Base-by-base conservation (phyloP, 2,113 vertebrate species). In the Xenopus borealis region DNA sequence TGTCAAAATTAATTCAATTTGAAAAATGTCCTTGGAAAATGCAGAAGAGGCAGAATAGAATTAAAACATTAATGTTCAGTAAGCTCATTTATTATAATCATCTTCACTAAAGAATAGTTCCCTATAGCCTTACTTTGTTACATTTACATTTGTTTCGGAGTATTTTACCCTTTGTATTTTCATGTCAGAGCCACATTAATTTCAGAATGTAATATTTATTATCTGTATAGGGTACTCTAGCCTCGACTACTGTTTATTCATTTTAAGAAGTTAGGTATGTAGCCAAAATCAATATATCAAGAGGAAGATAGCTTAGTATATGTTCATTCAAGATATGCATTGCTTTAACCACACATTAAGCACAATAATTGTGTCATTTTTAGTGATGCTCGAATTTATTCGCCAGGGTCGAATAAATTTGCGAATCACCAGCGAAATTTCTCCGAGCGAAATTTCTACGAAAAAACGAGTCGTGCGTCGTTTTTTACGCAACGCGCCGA, bases 81-180 rank as follows among this genome's bases (percentile, higher is more conserved):
- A 50, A 19, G 18, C 62, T 75, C 40, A 75, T 75, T 61, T 75
- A 61, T 68, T 67, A 47, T 67, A 67, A 75, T 75, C 40, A 67
- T 75, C 66, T 75, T 44, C 6, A 61, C 44, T 47, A 59, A 75
- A 66, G 66, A 44, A 59, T 67, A 55, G 58, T 50, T 75, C 44
- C 64, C 44, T 68, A 11, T 61, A 44, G 72, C 44, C 20, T 19
- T n/a, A 12, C 45, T 33, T 67, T 61, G 47, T 67, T 17, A 12
- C 18, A 62, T 61, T 64, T 75, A 58, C 19, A 57, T 73, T 55
- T 73, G 16, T 73, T 66, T 46, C 18, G 59, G 61, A 63, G 63
- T 61, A 10, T 58, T 58, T 46, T 62, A 67, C 44, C 62, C 23
- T 64, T 64, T 64, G 11, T 52, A 46, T 59, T 66, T 66, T 16